Conservation (phyloP, 1,140 invertebrate species). For the Chrysopa pallens region DNA sequence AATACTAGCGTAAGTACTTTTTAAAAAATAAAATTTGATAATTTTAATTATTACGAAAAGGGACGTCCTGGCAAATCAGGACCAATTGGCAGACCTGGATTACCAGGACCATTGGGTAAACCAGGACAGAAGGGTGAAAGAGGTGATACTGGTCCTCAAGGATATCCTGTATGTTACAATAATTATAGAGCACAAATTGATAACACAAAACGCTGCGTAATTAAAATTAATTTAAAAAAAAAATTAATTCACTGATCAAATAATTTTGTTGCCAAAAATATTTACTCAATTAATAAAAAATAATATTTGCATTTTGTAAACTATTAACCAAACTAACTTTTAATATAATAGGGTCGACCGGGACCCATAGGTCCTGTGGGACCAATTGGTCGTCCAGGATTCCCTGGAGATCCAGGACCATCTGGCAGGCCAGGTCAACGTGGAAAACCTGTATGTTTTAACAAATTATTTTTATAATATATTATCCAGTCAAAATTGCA, state of each 20-base stretch:
- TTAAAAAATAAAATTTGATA: slow-evolving; percentile 1
- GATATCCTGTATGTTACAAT: slow-evolving; percentile 13
- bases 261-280: slow-evolving; percentile 15
- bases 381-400: slow-evolving; percentile 15
- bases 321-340: no score
- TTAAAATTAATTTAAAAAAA: slow-evolving; percentile 18
- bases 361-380: slow-evolving; percentile 18
- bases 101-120: slow-evolving; percentile 2
- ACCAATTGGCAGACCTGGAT: neutral
- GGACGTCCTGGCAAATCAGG: slow-evolving; percentile 1
- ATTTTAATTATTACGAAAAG: neutral
- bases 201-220: slow-evolving; percentile 16
- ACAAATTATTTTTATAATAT: neutral
- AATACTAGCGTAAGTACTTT: no score
- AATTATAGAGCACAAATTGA: slow-evolving; percentile 15
- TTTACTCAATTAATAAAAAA: no score
- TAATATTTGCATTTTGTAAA: no score
- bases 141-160: slow-evolving; percentile 14
- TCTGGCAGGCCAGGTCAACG: slow-evolving; percentile 16
- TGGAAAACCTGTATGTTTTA: slow-evolving; percentile 11
- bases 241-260: slow-evolving; percentile 13
- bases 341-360: slow-evolving; percentile 1
- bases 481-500: no score
- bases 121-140: slow-evolving; percentile 7
- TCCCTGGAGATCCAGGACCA: slow-evolving; percentile 12